Percentiles rank a stretch among this genome's conserved stretches.
phyloP scores from a whole-genome alignment of 2,888 invertebrate species.

The Lottia gigantea region DNA sequence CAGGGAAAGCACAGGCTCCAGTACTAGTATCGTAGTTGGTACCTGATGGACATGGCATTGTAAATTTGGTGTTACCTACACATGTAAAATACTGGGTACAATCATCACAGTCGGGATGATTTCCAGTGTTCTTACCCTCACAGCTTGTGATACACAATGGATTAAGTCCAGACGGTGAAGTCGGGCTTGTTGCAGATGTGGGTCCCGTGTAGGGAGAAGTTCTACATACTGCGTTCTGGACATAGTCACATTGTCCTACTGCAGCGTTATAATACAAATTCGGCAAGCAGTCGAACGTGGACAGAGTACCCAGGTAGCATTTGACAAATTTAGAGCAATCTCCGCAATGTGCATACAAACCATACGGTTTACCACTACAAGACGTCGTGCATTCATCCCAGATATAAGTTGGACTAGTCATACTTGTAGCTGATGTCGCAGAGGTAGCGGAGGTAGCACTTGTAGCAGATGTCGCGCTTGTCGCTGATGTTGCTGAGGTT shows the following conservation, averaged over 20 bases:
- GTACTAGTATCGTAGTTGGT: background rate
- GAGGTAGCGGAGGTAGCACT: background rate
- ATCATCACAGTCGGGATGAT: background rate
- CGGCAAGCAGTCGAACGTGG: background rate
- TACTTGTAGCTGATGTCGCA: background rate
- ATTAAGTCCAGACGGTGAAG: background rate
- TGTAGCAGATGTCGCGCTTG: background rate
- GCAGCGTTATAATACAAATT: background rate
- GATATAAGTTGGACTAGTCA: background rate
- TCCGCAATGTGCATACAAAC: background rate
- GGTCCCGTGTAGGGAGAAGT: background rate
- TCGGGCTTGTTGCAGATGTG: background rate
- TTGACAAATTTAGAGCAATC: slow-evolving; percentile 1
- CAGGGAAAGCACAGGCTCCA: background rate
- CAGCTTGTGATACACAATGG: background rate
- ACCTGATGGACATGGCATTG: background rate
- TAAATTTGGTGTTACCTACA: background rate
- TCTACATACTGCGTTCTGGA: background rate
- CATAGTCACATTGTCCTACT: background rate
- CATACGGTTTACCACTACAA: background rate
- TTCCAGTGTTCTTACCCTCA: background rate
- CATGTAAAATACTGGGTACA: background rate
- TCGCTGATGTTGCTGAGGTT: too few species aligned
- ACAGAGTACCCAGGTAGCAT: background rate
- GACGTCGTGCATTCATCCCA: background rate